Conservation (phyloP, 2,888 invertebrate genomes). For the Geotrupes spiniger region DNA sequence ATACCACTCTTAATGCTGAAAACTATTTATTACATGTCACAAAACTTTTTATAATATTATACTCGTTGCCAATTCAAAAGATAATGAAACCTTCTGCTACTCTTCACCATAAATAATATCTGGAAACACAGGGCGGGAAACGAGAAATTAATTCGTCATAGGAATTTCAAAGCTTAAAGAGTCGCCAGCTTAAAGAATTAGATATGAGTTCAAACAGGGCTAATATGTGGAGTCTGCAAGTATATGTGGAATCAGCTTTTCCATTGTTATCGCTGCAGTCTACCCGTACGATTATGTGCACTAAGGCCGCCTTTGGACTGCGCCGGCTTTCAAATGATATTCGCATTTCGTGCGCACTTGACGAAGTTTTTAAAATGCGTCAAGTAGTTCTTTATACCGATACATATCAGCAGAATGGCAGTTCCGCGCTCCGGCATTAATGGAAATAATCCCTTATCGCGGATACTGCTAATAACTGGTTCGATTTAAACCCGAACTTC, state of each 20-base stretch:
- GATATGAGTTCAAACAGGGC: no score
- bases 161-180: no score
- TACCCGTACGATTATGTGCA: neutral
- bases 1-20: no score
- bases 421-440: conserved; percentile 26
- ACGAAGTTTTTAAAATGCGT: conserved; percentile 25
- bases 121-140: no score
- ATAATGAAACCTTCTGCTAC: no score
- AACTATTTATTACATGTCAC: no score
- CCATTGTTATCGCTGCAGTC: conserved; percentile 1
- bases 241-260: conserved; percentile 1
- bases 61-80: no score
- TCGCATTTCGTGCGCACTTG: conserved; percentile 17
- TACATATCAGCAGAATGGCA: conserved; percentile 23
- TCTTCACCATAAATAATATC: no score
- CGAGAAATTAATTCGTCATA: no score
- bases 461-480: conserved; percentile 22
- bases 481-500: neutral
- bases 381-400: conserved; percentile 24
- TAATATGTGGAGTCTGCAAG: no score
- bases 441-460: conserved; percentile 27
- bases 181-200: no score
- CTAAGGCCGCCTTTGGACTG: neutral
- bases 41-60: no score
- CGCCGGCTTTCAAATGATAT: neutral